A percentile compares a stretch with the other conserved stretches of the same genome.
Evolutionary conservation across 2,888 invertebrate genomes (phyloP).

Genomic region (Caenorhabditis panamensis): DNA sequence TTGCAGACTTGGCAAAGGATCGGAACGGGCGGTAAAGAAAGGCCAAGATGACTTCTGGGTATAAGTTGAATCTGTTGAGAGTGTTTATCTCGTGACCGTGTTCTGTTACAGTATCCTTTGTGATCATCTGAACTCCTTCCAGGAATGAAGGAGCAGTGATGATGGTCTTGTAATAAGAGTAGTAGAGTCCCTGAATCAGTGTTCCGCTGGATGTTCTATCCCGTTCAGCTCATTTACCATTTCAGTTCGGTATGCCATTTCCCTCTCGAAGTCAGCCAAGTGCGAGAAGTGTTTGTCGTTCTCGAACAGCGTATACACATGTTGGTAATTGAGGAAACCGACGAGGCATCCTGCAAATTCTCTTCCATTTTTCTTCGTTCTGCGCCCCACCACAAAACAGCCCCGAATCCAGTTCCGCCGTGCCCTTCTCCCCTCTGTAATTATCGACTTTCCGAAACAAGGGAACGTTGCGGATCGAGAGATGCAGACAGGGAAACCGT

Average conservation of each 20-base stretch:
- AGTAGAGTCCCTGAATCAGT: slow-evolving; percentile 87
- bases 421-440: slow-evolving; percentile 38
- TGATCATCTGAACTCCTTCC: slow-evolving; percentile 85
- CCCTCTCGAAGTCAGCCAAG: slow-evolving; percentile 89
- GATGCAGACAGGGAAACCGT: slow-evolving; percentile 37
- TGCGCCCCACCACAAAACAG: slow-evolving; percentile 11
- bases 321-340: slow-evolving; percentile 70
- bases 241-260: slow-evolving; percentile 90
- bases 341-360: slow-evolving; percentile 68
- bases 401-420: slow-evolving; percentile 25
- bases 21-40: slow-evolving; percentile 84
- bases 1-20: slow-evolving; percentile 81
- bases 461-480: neutral
- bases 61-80: slow-evolving; percentile 89
- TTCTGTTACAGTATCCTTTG: slow-evolving; percentile 88
- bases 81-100: slow-evolving; percentile 90
- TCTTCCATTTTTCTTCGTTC: slow-evolving; percentile 1
- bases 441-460: slow-evolving; percentile 51
- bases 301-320: slow-evolving; percentile 85
- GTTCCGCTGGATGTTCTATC: no score
- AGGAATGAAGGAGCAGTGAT: slow-evolving; percentile 86
- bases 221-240: slow-evolving; percentile 85
- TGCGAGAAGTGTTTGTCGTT: slow-evolving; percentile 90
- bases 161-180: slow-evolving; percentile 90
- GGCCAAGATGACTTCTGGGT: slow-evolving; percentile 87